A percentile compares a stretch with the other conserved stretches of the same genome.
These are phyloP conservation scores for Axinella damicornis DNA, from an alignment of 37 sponge, comb jelly and placozoan species.

Conservation along the genomic window DNA sequence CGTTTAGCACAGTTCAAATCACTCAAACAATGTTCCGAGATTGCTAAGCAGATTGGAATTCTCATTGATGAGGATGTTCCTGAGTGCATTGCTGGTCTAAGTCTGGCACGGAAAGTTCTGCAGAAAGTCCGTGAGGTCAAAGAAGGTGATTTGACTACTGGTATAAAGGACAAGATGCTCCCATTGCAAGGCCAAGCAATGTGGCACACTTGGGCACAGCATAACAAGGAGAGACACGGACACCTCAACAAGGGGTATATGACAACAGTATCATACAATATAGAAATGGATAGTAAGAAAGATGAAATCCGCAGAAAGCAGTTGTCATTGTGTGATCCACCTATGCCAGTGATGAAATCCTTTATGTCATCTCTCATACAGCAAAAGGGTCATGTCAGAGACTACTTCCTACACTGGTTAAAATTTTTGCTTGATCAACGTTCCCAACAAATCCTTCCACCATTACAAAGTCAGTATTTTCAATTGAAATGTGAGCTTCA, in stretches of 20 bases:
- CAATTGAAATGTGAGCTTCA: background rate
- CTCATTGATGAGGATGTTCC: constrained; percentile 20
- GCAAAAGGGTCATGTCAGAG: background rate
- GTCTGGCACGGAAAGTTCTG: constrained; percentile 10
- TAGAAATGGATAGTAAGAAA: background rate
- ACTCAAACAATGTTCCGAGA: background rate
- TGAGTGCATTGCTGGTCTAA: background rate
- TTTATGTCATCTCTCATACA: background rate
- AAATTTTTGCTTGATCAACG: constrained; percentile 16
- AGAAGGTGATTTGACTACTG: background rate
- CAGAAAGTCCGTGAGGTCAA: background rate
- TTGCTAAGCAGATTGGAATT: background rate
- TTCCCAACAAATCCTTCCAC: background rate
- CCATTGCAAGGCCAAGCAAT: constrained; percentile 23
- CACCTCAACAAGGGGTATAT: background rate
- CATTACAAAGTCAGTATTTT: background rate
- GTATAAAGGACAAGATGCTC: too few relatives aligned
- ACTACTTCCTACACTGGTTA: constrained; percentile 14
- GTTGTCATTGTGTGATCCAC: background rate
- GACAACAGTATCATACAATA: background rate
- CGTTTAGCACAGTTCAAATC: background rate
- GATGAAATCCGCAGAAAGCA: constrained; percentile 8
- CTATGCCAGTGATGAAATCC: constrained; percentile 7
- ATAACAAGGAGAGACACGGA: constrained; percentile 21
- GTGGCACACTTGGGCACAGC: constrained; percentile 32